Evolutionary conservation across 2,888 invertebrate species (phyloP).

Genomic region (Lycocerus yunnanus): DNA sequence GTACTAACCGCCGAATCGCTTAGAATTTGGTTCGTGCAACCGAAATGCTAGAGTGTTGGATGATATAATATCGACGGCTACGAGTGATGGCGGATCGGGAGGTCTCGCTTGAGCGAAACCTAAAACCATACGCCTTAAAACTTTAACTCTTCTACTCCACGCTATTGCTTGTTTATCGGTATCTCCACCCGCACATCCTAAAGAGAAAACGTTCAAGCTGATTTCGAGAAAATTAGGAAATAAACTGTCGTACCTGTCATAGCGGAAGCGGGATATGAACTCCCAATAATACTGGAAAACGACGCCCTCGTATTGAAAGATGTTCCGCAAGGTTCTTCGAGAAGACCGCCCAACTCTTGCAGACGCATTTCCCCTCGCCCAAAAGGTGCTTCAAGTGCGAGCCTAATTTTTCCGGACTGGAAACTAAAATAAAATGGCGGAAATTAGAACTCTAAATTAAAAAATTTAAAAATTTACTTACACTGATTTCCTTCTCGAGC

Average conservation of each 20-base stretch:
- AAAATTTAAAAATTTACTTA: slow-evolving; percentile 58
- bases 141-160: slow-evolving; percentile 84
- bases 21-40: slow-evolving; percentile 71
- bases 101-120: slow-evolving; percentile 88
- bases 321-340: slow-evolving; percentile 55
- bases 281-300: slow-evolving; percentile 63
- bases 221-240: not conserved
- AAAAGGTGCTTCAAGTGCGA: slow-evolving; percentile 76
- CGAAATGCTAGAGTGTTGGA: slow-evolving; percentile 68
- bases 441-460: not conserved
- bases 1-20: slow-evolving; percentile 82
- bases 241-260: slow-evolving; percentile 53
- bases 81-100: slow-evolving; percentile 80
- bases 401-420: slow-evolving; percentile 74
- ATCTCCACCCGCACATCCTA: slow-evolving; percentile 74
- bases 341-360: slow-evolving; percentile 71
- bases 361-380: slow-evolving; percentile 84
- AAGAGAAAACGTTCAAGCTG: slow-evolving; percentile 5
- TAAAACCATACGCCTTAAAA: slow-evolving; percentile 75
- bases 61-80: slow-evolving; percentile 78
- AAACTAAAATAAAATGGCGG: slow-evolving; percentile 59
- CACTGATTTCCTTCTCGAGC: slow-evolving; percentile 84
- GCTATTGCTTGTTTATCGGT: slow-evolving; percentile 83
- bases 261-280: slow-evolving; percentile 51
- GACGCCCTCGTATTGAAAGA: slow-evolving; percentile 59